Conservation (phyloP, 2,113 vertebrate genomes). For the Myiozetetes cayanensis region DNA sequence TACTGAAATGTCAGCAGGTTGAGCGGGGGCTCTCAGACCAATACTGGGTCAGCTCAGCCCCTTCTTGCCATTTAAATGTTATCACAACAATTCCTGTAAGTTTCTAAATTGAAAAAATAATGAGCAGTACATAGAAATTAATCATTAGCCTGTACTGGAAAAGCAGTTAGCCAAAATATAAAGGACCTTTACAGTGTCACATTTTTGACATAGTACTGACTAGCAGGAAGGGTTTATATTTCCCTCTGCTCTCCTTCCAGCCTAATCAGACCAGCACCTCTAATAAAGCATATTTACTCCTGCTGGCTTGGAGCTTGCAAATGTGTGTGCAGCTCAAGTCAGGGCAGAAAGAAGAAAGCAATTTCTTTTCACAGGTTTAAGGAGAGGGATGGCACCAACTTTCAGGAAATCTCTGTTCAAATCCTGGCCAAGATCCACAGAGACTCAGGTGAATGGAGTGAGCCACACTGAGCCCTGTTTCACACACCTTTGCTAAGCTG, state of each 20-base stretch:
- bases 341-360: neutral
- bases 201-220: neutral
- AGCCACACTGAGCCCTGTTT: neutral
- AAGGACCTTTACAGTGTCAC: neutral
- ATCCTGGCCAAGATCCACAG: neutral
- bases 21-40: neutral
- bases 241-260: neutral
- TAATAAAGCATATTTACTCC: neutral
- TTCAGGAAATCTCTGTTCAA: neutral
- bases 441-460: fast-evolving
- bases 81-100: conserved; percentile 19
- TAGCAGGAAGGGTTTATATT: neutral
- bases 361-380: neutral
- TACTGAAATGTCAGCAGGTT: conserved; percentile 1
- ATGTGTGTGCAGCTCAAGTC: neutral
- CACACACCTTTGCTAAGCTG: neutral
- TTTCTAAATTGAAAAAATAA: conserved; percentile 42
- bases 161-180: neutral
- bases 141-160: neutral
- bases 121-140: conserved; percentile 10
- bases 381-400: neutral
- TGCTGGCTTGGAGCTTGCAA: neutral
- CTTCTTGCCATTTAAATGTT: conserved; percentile 60
- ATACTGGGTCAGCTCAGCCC: neutral
- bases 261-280: neutral